These are phyloP conservation scores for Sitta europaea DNA, from an alignment of 2,113 vertebrate genomes.

Conservation along the genomic window DNA sequence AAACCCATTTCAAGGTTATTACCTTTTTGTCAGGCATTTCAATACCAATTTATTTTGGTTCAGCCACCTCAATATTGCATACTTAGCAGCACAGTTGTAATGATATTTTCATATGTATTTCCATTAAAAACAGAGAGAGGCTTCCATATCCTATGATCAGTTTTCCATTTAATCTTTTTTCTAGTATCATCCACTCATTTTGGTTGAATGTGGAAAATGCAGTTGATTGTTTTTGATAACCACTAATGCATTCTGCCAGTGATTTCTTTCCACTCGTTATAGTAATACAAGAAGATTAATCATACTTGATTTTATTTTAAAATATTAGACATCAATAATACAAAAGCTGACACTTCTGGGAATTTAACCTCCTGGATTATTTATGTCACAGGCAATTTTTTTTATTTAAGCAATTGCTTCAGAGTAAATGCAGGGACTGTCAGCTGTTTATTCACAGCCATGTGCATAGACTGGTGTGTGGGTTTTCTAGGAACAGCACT, in stretches of 20 bases:
- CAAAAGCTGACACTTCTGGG: conserved; percentile 9
- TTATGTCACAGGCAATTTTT: conserved; percentile 16
- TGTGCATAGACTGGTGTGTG: background rate
- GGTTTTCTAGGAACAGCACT: background rate
- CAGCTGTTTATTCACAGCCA: background rate
- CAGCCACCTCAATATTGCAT: background rate
- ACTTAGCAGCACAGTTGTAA: background rate
- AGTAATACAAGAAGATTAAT: conserved; percentile 39
- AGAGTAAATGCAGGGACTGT: background rate
- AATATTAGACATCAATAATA: conserved; percentile 45
- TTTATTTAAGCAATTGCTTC: conserved; percentile 30
- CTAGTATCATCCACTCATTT: background rate
- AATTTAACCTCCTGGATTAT: conserved; percentile 48
- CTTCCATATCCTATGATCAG: background rate
- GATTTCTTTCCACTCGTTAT: conserved; percentile 1
- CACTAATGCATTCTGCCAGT: background rate
- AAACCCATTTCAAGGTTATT: background rate
- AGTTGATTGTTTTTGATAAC: conserved; percentile 25
- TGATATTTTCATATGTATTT: background rate
- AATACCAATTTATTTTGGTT: background rate
- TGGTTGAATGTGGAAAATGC: background rate
- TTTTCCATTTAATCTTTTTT: background rate
- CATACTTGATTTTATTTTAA: conserved; percentile 42
- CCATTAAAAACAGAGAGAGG: background rate
- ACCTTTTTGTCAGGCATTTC: background rate